Base-by-base conservation (phyloP, 2,797 vertebrate genomes). In the Echeneis naucrates region DNA sequence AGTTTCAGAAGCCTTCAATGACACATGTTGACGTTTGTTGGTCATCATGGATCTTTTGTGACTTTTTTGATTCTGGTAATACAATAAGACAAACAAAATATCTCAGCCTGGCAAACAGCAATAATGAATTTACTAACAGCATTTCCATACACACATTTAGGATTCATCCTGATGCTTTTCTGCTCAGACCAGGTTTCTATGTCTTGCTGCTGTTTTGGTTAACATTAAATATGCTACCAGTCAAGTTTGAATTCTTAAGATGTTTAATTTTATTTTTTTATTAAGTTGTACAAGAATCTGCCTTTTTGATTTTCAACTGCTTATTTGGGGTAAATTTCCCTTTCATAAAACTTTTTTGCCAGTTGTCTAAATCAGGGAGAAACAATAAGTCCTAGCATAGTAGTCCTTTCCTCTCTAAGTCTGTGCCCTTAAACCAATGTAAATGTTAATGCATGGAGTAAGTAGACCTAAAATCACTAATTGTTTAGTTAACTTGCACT, bases 401-500 rank as follows among this genome's bases (percentile, higher is more conserved):
- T 23, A 13, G 42, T 32, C 17, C 59, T 52, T 6, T 27, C 27
- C 35, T 48, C 59, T 77, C 73, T 37, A 58, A 33, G 51, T 54
- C 55, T 59, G 17, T n/a, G 23, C 55, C 57, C 33, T 75, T 48
- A 64, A 78, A 72, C 51, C 21, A 73, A 54, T 80, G 70, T 75
- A 56, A 60, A 68, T 81, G 21, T 62, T 38, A 72, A 72, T 78
- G 85, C 84, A 89, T 87, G 86, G 35, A 74, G 38, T 72, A 57
- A 48, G 27, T 77, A 78, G 60, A 75, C 33, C 37, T 78, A 51
- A 75, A 70, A 37, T 54, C 37, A 54, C 59, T 53, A 47, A 78
- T 53, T 38, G n/a, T 70, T 40, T 33, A 54, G 52, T 59, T 14
- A 65, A 52, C 79, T 65, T 77, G 27, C 60, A 80, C 72, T 79